These are phyloP conservation scores for Antechinus flavipes DNA, from an alignment of 2,113 vertebrate species.

Conservation along the genomic window DNA sequence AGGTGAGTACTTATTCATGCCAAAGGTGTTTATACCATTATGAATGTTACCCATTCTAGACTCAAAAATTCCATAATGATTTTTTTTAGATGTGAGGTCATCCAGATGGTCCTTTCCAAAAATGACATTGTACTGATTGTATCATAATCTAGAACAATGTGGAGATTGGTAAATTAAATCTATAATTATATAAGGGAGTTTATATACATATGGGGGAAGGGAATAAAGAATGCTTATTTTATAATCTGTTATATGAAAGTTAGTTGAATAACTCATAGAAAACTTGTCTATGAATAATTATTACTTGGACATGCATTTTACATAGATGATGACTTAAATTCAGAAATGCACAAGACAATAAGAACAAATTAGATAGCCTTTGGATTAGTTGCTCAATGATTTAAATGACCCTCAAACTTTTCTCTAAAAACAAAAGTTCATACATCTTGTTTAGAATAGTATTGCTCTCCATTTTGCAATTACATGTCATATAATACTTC, in stretches of 20 bases:
- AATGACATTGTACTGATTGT: neutral
- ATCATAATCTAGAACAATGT: neutral
- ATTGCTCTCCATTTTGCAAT: neutral
- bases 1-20: neutral
- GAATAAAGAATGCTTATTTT: neutral
- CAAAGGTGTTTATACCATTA: neutral
- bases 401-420: neutral
- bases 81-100: too few species aligned
- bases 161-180: neutral
- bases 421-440: neutral
- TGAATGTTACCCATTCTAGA: neutral
- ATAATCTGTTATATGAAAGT: neutral
- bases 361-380: neutral
- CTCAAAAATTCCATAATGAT: too few species aligned
- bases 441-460: neutral
- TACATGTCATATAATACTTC: neutral
- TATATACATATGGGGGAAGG: neutral
- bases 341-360: neutral
- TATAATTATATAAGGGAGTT: neutral
- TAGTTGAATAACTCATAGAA: neutral
- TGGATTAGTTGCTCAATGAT: neutral
- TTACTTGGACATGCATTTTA: neutral
- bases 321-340: neutral
- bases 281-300: neutral
- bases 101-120: neutral